Base-by-base conservation (phyloP, 2,797 vertebrate genomes). In the Ptychobarbus kaznakovi region DNA sequence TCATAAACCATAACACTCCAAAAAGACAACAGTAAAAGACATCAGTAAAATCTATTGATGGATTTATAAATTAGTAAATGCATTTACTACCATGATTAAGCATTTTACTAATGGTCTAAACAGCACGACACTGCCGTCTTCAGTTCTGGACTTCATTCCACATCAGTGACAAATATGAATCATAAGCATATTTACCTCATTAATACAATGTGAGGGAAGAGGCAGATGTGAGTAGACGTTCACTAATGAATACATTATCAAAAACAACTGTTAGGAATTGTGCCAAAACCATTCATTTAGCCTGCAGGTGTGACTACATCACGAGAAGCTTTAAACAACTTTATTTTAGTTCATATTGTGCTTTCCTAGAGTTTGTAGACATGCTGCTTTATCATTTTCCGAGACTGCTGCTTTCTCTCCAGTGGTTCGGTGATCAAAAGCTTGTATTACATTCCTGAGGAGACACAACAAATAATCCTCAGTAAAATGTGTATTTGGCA, bases 391-490 rank as follows among this genome's bases (percentile, higher is more conserved):
- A 25, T 38, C 56, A 38, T 74, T 44, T 35, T 44, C 25, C 9
- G 11, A 25, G 20, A 58, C n/a, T 42, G n/a, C 49, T 56, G 18
- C 28, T 83, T 68, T 77, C n/a, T n/a, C 40, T 77, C 61, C 58
- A n/a, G 56, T 73, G 49, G 51, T 79, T 18, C 20, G 38, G 58
- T 82, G 77, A 40, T 72, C 65, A 68, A 80, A 82, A 73, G 46
- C 56, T 42, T 46, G 51, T 25, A 77, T 68, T 80, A 25, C 63
- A 83, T 83, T 42, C 16, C 61, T 53, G 32, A 85, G 3, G 80
- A 85, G 49, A 81, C 56, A 79, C 81, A 78, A 78, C 73, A 84
- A 89, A 82, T 75, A 87, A 32, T 74, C 63, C 58, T 80, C 51
- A 28, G 76, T 61, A 70, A 84, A 88, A 82, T 85, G 35, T 82